Evolutionary conservation across 30 jellyfish, hydroid and myxozoan genomes (phyloP).

Genomic region (Rhopilema esculentum): DNA sequence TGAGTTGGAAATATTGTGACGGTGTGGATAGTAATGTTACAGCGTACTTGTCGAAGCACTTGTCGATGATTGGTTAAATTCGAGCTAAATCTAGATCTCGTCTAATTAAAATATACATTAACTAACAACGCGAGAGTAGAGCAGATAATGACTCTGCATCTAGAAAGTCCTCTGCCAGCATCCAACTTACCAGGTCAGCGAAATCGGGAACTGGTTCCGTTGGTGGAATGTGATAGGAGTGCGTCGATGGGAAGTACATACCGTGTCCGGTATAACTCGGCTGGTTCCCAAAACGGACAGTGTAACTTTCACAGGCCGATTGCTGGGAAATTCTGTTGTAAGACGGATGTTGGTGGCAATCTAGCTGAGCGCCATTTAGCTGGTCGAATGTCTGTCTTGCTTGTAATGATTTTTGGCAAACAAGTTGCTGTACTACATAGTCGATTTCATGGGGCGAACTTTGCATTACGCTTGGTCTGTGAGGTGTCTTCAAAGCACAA

Average conservation of each 20-base stretch:
- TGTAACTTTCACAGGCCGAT: neutral
- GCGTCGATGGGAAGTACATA: neutral
- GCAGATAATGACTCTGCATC: slow-evolving; percentile 59
- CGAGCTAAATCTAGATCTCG: slow-evolving; percentile 15
- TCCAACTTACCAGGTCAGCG: slow-evolving; percentile 82
- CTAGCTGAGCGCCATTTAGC: neutral
- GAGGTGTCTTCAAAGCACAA: slow-evolving; percentile 5
- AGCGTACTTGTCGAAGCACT: neutral
- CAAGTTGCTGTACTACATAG: neutral
- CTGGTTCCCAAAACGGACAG: neutral
- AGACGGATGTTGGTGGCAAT: slow-evolving; percentile 12
- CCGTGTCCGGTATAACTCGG: slow-evolving; percentile 13
- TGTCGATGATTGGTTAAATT: neutral
- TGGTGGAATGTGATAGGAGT: neutral
- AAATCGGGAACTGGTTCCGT: slow-evolving; percentile 53
- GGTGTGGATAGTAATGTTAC: neutral
- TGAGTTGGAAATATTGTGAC: neutral
- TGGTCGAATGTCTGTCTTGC: neutral
- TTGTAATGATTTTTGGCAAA: neutral
- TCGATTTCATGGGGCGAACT: neutral
- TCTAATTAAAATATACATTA: neutral
- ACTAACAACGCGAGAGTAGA: slow-evolving; percentile 54
- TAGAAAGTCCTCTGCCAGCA: slow-evolving; percentile 73
- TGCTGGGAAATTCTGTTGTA: slow-evolving; percentile 1
- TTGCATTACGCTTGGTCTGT: neutral